These are phyloP conservation scores for Sebastes itinus DNA, from an alignment of 2,797 vertebrate genomes.

Conservation along the genomic window DNA sequence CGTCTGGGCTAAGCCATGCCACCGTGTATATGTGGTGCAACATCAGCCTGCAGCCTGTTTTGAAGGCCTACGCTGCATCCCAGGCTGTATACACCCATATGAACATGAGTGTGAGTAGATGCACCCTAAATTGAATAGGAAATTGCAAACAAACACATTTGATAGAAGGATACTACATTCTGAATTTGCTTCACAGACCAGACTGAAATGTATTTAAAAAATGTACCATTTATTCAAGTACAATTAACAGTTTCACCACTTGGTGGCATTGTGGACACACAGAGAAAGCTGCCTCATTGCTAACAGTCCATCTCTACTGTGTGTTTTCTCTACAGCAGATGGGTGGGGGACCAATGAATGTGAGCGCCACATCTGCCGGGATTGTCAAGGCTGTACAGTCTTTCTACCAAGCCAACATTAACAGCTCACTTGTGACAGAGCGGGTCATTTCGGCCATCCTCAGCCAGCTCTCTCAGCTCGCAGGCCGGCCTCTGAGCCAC, in stretches of 20 bases:
- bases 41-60: constrained; percentile 58
- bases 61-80: constrained; percentile 33
- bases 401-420: constrained; percentile 65
- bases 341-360: constrained; percentile 45
- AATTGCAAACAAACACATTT: background rate
- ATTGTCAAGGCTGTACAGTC: constrained; percentile 63
- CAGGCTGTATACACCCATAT: constrained; percentile 6
- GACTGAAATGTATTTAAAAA: background rate
- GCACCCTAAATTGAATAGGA: background rate
- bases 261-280: constrained; percentile 74
- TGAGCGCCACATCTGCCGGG: constrained; percentile 56
- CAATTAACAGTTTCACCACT: constrained; percentile 56
- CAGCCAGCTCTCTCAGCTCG: constrained; percentile 30
- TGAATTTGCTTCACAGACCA: background rate
- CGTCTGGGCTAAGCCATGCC: constrained; percentile 50
- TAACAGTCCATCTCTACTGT: constrained; percentile 23
- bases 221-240: background rate
- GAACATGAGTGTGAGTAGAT: constrained; percentile 72
- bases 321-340: constrained; percentile 62
- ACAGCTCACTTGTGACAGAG: constrained; percentile 38
- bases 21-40: constrained; percentile 74
- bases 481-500: constrained; percentile 41
- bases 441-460: constrained; percentile 49
- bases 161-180: background rate
- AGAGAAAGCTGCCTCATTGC: background rate